Conservation (phyloP, 2,113 vertebrate species). For the Bombycilla garrulus region DNA sequence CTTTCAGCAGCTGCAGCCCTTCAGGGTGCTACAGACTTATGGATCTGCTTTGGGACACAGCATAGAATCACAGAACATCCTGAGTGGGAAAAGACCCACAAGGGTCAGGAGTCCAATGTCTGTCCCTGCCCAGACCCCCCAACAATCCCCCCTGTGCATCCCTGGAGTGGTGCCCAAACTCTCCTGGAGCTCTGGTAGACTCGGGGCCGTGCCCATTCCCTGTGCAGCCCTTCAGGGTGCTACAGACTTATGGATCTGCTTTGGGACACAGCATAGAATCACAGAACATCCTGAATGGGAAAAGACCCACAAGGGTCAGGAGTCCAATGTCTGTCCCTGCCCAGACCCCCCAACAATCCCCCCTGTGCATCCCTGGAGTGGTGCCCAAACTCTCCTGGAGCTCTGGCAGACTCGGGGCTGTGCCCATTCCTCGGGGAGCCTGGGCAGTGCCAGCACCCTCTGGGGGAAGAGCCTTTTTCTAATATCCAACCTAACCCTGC, state of each 20-base stretch:
- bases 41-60: background rate
- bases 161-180: fast-evolving
- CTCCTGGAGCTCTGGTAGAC: background rate
- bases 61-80: background rate
- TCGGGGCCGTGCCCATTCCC: background rate
- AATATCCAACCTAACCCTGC: background rate
- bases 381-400: fast-evolving
- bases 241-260: background rate
- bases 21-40: background rate
- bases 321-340: background rate
- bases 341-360: background rate
- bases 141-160: background rate
- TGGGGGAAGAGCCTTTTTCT: background rate
- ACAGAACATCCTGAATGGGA: background rate
- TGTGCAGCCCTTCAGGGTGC: background rate
- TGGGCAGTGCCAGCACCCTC: background rate
- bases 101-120: fast-evolving
- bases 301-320: too few species aligned
- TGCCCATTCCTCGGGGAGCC: background rate
- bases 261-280: background rate
- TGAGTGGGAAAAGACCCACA: background rate
- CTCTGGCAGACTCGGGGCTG: background rate
- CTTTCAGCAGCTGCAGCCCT: background rate
- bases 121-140: background rate
- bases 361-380: background rate